phyloP scores from a whole-genome alignment of 1,140 invertebrate species.

The Portunus trituberculatus region DNA sequence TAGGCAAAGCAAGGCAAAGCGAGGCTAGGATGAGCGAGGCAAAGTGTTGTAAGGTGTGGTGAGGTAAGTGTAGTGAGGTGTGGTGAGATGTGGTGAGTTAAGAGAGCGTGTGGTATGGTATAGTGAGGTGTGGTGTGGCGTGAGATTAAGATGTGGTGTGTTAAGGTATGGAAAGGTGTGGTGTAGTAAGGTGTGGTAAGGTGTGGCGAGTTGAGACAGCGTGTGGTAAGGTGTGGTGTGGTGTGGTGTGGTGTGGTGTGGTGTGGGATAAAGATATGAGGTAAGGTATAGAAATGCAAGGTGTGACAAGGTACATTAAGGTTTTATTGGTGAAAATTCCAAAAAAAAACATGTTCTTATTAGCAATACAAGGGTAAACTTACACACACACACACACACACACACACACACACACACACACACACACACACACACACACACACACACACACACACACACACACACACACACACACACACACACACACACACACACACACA shows the following conservation, averaged over 20 bases:
- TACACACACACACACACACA: no score
- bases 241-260: background rate
- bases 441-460: conserved; percentile 40
- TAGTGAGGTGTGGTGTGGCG: background rate
- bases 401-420: background rate
- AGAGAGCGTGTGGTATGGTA: background rate
- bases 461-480: conserved; percentile 11
- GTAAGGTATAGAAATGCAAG: background rate
- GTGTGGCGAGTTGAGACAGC: background rate
- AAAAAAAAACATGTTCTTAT: no score
- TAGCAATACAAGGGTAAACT: no score
- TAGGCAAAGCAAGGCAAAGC: background rate
- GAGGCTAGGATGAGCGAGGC: background rate
- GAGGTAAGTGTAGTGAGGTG: background rate
- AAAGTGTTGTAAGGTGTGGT: background rate
- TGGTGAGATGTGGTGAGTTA: background rate
- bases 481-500: conserved; percentile 32
- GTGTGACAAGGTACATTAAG: background rate
- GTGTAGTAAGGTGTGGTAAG: background rate
- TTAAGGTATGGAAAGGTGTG: background rate
- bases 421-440: conserved; percentile 42
- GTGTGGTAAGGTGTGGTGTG: background rate
- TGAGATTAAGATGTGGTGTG: background rate
- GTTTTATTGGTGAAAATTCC: background rate
- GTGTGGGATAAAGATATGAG: background rate